phyloP scores from a whole-genome alignment of 2,113 vertebrate species.

The Cranoglanis bouderius region DNA sequence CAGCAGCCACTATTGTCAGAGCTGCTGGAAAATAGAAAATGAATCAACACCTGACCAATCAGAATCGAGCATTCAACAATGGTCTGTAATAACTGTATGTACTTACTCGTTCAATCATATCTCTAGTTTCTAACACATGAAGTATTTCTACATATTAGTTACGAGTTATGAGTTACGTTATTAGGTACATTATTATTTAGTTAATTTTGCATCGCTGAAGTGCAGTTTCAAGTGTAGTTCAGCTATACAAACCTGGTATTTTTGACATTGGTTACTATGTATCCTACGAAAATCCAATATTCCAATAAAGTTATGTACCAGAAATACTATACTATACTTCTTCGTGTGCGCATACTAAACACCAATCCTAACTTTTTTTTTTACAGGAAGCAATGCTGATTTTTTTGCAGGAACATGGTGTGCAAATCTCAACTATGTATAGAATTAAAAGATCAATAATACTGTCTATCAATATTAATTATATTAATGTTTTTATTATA shows the following conservation, averaged over 20 bases:
- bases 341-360: neutral
- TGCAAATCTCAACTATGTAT: neutral
- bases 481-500: neutral
- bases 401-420: neutral
- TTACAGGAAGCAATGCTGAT: neutral
- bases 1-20: neutral
- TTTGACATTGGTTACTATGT: neutral
- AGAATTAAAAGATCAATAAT: neutral
- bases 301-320: neutral
- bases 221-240: neutral
- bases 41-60: neutral
- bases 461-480: neutral
- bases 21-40: neutral
- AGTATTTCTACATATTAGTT: neutral
- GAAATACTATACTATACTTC: neutral
- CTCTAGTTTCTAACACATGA: neutral
- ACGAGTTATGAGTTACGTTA: too few species aligned
- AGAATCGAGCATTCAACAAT: neutral
- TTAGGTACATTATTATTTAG: neutral
- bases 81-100: neutral
- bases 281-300: neutral
- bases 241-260: neutral
- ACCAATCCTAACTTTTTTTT: neutral
- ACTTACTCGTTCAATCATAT: neutral
- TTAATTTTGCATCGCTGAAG: neutral